phyloP scores from a whole-genome alignment of 2,113 vertebrate genomes.

The Cinclus mexicanus region DNA sequence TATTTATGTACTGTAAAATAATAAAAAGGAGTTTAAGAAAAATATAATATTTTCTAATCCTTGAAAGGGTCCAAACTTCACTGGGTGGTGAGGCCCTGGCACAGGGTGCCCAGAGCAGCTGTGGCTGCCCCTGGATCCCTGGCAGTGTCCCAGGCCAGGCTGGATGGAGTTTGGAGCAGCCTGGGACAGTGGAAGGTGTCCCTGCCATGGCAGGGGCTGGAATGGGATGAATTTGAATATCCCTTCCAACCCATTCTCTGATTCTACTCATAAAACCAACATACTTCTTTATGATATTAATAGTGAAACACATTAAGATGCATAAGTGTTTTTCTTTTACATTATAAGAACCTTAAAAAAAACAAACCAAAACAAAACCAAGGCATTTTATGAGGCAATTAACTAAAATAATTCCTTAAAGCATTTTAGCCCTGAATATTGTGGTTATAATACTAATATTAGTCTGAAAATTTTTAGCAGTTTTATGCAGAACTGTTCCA shows the following conservation, averaged over 20 bases:
- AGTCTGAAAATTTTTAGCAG: background rate
- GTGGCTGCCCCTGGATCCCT: background rate
- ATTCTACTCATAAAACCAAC: background rate
- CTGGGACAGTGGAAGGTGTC: accelerated
- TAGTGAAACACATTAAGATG: background rate
- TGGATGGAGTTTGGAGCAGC: accelerated
- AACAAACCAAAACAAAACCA: background rate
- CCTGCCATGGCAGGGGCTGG: background rate
- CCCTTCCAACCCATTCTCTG: background rate
- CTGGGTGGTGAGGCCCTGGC: background rate
- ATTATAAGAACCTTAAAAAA: background rate
- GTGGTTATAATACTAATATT: background rate
- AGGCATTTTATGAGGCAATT: background rate
- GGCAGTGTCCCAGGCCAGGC: accelerated
- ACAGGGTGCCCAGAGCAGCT: background rate
- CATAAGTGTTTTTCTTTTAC: background rate
- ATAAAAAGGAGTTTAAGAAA: background rate
- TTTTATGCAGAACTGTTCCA: background rate
- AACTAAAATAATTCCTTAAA: background rate
- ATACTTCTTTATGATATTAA: background rate
- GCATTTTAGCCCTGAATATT: background rate
- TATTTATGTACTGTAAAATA: background rate
- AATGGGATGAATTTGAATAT: background rate
- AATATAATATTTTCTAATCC: background rate
- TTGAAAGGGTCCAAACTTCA: background rate